Conservation (phyloP, 2,797 vertebrate genomes). For the Pseudopleuronectes americanus region DNA sequence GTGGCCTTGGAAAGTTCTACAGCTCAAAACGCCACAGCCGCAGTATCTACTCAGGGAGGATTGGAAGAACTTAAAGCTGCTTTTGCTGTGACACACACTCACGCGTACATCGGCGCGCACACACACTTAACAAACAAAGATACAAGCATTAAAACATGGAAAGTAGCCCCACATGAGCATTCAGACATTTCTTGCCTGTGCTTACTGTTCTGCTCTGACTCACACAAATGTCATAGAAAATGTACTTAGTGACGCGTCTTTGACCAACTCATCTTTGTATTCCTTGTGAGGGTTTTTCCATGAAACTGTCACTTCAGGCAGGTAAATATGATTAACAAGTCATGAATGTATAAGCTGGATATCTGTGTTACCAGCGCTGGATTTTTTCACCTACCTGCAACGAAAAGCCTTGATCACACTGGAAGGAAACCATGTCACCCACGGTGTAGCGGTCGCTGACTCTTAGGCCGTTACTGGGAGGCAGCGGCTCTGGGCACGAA, state of each 20-base stretch:
- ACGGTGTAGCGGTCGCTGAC: slow-evolving; percentile 95
- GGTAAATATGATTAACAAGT: slow-evolving; percentile 40
- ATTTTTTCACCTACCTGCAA: slow-evolving; percentile 77
- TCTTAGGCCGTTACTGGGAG: slow-evolving; percentile 91
- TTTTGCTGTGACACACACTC: slow-evolving; percentile 46
- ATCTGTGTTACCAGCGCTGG: not conserved
- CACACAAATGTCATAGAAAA: slow-evolving; percentile 12
- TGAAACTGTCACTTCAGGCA: slow-evolving; percentile 44
- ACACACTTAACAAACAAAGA: slow-evolving; percentile 40
- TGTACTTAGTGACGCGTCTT: slow-evolving; percentile 14
- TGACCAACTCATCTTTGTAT: slow-evolving; percentile 31
- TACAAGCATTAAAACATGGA: slow-evolving; percentile 22
- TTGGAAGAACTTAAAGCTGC: slow-evolving; percentile 59
- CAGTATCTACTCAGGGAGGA: slow-evolving; percentile 51
- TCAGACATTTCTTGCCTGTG: slow-evolving; percentile 10
- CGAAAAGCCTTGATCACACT: slow-evolving; percentile 94
- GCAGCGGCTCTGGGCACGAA: slow-evolving; percentile 95
- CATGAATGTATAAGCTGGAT: slow-evolving; percentile 7
- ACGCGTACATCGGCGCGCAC: slow-evolving; percentile 15
- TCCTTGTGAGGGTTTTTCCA: slow-evolving; percentile 25
- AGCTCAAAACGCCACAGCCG: slow-evolving; percentile 53
- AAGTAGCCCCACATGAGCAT: slow-evolving; percentile 8
- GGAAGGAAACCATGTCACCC: slow-evolving; percentile 95
- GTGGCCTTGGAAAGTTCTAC: slow-evolving; percentile 62
- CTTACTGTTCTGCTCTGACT: not conserved